Percentiles rank a stretch among this genome's conserved stretches.
Conservation (phyloP, 64 coral and sea anemone genomes). For the Montipora sp. region DNA sequence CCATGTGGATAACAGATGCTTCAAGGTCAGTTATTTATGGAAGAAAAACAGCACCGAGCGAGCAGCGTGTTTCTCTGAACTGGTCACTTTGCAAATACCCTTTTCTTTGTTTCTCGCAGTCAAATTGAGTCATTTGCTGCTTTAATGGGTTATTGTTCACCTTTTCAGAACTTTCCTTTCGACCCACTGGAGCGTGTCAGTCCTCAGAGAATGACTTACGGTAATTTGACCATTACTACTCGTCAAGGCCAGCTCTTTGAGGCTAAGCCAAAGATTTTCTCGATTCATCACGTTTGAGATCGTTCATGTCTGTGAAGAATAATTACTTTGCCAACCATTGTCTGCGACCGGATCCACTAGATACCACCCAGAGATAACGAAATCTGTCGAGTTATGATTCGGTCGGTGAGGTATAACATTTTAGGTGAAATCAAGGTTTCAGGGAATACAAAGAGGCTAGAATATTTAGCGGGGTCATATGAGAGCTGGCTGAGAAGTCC, state of each 20-base stretch:
- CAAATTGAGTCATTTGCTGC: conserved; percentile 5
- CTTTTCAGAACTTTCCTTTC: conserved; percentile 15
- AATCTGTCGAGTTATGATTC: no score
- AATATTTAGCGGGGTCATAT: no score
- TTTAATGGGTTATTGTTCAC: background rate
- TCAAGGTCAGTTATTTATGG: background rate
- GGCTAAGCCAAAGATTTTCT: background rate
- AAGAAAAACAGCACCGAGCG: background rate
- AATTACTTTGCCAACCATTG: no score
- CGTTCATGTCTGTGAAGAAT: no score
- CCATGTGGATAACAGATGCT: conserved; percentile 52
- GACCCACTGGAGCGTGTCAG: background rate
- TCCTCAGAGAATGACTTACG: background rate
- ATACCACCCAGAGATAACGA: no score
- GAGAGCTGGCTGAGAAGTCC: no score
- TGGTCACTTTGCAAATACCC: background rate
- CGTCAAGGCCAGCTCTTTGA: no score
- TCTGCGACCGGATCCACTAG: no score
- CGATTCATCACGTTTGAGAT: background rate
- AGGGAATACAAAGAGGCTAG: no score
- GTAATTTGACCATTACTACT: no score
- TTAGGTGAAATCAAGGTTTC: no score
- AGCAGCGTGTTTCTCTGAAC: conserved; percentile 21
- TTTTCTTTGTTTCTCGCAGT: conserved; percentile 10
- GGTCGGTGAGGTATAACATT: no score